These are phyloP conservation scores for Gadopsis marmoratus DNA, from an alignment of 2,797 vertebrate species.

Conservation along the genomic window DNA sequence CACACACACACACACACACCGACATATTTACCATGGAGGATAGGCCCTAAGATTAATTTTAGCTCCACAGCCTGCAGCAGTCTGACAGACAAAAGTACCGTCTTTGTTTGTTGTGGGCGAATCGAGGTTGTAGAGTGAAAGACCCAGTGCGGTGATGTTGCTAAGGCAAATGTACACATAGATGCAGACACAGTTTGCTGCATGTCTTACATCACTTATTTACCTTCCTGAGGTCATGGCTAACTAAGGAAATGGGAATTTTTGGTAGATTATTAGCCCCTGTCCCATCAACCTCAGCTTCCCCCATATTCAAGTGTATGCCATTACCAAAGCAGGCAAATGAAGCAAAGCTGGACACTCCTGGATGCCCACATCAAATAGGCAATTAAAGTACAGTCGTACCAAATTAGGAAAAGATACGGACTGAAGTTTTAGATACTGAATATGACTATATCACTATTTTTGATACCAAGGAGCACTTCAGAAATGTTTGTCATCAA, in stretches of 20 bases:
- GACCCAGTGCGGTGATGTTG: constrained; percentile 6
- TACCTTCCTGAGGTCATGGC: not conserved
- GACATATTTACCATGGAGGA: constrained; percentile 26
- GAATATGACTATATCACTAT: not conserved
- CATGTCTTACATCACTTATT: not conserved
- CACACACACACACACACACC: not conserved
- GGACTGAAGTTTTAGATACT: not conserved
- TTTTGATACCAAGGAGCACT: no score
- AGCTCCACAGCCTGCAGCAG: constrained; percentile 12
- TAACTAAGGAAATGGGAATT: not conserved
- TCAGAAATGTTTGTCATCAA: not conserved
- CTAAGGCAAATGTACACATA: constrained; percentile 15
- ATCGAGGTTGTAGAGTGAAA: not conserved
- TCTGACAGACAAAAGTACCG: not conserved
- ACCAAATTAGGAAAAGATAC: no score
- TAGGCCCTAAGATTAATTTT: constrained; percentile 27
- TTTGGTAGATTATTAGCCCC: not conserved
- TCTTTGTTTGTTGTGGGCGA: constrained; percentile 18
- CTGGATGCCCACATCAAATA: no score
- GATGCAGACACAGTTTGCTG: not conserved
- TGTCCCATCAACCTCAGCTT: not conserved
- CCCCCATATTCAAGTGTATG: not conserved
- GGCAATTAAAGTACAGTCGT: not conserved
- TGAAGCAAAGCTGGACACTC: not conserved
- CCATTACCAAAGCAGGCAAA: not conserved